phyloP scores from a whole-genome alignment of 2,113 vertebrate genomes.

The Chloroceryle aenea region DNA sequence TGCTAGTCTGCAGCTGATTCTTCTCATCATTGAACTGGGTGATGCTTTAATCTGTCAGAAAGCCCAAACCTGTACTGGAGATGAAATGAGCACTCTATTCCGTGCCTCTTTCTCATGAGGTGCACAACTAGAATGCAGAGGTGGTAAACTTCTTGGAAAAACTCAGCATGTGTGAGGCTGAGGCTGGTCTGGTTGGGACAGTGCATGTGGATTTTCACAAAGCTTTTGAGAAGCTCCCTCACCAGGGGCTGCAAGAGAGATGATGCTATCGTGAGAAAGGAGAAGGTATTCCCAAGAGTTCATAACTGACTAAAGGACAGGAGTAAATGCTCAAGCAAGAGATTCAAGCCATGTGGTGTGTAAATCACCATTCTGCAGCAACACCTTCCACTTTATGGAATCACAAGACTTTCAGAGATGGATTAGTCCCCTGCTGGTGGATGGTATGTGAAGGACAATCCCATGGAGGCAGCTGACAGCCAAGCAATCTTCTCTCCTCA shows the following conservation, averaged over 20 bases:
- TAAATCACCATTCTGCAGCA: background rate
- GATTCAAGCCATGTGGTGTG: background rate
- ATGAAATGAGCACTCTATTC: background rate
- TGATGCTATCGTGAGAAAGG: background rate
- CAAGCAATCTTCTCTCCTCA: background rate
- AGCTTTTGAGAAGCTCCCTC: background rate
- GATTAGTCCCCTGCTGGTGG: background rate
- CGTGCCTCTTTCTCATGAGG: background rate
- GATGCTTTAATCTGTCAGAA: background rate
- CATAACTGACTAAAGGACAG: background rate
- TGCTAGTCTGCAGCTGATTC: background rate
- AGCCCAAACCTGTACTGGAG: background rate
- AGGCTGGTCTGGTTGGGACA: background rate
- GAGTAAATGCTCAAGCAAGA: background rate
- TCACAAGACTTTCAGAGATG: background rate
- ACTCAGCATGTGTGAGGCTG: accelerated
- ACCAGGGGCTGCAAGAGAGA: background rate
- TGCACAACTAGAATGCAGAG: background rate
- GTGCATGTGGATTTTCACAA: background rate
- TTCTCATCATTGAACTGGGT: background rate
- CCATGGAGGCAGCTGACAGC: background rate
- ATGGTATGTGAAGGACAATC: background rate
- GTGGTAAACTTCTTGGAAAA: background rate
- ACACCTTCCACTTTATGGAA: background rate
- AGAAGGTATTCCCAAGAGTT: background rate